phyloP scores from a whole-genome alignment of 2,888 invertebrate genomes.

The Calameuta filiformis region DNA sequence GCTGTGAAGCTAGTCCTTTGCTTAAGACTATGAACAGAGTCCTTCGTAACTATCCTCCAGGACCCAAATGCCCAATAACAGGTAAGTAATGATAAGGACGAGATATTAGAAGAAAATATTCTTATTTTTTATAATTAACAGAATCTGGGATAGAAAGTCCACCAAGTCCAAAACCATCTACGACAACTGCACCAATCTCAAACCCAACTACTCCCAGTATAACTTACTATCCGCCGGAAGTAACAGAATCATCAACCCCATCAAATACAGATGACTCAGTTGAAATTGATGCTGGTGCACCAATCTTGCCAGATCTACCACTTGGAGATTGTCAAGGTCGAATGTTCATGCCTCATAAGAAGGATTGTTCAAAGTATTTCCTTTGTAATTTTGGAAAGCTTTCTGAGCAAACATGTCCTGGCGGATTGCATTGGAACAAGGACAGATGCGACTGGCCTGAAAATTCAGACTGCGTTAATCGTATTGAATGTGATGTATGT shows the following conservation, averaged over 20 bases:
- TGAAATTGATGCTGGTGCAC: conserved; percentile 47
- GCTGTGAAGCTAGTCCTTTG: conserved; percentile 85
- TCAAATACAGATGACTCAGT: conserved; percentile 47
- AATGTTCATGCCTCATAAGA: conserved; percentile 72
- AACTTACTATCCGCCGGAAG: background rate
- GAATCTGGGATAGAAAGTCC: background rate
- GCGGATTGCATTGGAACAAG: conserved; percentile 81
- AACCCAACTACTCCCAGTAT: conserved; percentile 12
- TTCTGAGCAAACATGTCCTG: conserved; percentile 78
- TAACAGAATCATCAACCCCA: conserved; percentile 17
- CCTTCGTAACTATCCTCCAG: conserved; percentile 75
- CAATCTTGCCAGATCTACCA: conserved; percentile 29
- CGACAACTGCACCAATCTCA: conserved; percentile 17
- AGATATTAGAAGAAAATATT: background rate
- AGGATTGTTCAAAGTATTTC: conserved; percentile 83
- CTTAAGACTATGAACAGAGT: conserved; percentile 85
- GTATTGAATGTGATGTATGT: background rate
- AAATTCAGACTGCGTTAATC: conserved; percentile 72
- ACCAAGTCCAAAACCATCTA: conserved; percentile 16
- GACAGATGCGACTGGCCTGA: conserved; percentile 86
- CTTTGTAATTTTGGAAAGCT: conserved; percentile 81
- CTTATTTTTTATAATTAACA: background rate
- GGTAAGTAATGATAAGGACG: conserved; percentile 26
- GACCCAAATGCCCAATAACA: conserved; percentile 73
- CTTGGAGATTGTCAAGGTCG: conserved; percentile 70